Evolutionary conservation across 2,888 invertebrate genomes (phyloP).

Genomic region (Nymphalis polychloros): DNA sequence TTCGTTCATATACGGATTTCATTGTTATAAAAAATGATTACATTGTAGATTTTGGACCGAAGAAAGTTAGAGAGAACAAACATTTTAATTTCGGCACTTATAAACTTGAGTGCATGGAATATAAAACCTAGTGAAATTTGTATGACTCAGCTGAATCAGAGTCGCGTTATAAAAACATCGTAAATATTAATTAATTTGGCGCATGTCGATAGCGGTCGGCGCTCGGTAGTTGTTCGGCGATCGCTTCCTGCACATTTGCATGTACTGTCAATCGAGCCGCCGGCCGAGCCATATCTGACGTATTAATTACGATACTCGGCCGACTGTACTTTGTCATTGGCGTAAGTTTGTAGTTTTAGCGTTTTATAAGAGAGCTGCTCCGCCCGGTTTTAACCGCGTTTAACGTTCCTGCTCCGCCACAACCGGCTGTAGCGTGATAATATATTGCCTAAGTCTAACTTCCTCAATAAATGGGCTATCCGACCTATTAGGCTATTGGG

Average conservation of each 20-base stretch:
- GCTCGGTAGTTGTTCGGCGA: slow-evolving; percentile 37
- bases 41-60: no score
- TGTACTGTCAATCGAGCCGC: slow-evolving; percentile 58
- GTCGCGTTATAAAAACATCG: slow-evolving; percentile 17
- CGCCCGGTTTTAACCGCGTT: no score
- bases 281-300: slow-evolving; percentile 68
- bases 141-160: slow-evolving; percentile 5
- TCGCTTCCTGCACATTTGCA: slow-evolving; percentile 53
- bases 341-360: slow-evolving; percentile 22
- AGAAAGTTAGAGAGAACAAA: no score
- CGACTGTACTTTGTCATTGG: slow-evolving; percentile 48
- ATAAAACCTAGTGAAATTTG: not conserved
- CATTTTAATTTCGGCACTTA: no score
- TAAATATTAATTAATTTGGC: slow-evolving; percentile 31
- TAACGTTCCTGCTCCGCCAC: no score
- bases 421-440: no score
- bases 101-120: no score
- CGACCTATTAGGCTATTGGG: no score
- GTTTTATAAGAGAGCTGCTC: slow-evolving; percentile 3
- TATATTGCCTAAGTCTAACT: no score
- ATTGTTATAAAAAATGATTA: no score
- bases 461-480: no score
- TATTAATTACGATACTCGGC: slow-evolving; percentile 74
- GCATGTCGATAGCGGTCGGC: slow-evolving; percentile 24
- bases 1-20: no score